Conservation (phyloP, 1,140 invertebrate species). For the Armadillidium nasatum region DNA sequence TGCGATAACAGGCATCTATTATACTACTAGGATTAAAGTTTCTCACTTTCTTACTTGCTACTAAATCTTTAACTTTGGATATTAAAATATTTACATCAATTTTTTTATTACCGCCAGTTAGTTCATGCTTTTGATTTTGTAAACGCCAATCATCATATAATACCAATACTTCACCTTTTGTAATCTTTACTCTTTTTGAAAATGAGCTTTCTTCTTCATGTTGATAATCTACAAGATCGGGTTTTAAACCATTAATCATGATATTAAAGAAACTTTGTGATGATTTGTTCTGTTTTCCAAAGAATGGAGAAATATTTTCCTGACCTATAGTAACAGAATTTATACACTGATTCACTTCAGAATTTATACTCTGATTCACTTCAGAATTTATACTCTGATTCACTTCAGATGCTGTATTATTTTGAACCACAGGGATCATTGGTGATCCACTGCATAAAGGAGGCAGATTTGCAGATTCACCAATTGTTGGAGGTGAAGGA, state of each 20-base stretch:
- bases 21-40: constrained; percentile 27
- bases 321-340: not conserved
- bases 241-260: not conserved
- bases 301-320: constrained; percentile 4
- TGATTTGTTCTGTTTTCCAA: not conserved
- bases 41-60: not conserved
- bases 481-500: too few relatives aligned
- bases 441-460: too few relatives aligned
- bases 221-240: too few relatives aligned
- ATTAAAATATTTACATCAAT: constrained; percentile 28
- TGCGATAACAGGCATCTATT: constrained; percentile 31
- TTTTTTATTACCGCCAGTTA: constrained; percentile 25
- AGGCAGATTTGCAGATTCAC: too few relatives aligned
- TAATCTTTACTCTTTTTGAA: constrained; percentile 7
- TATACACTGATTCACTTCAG: too few relatives aligned
- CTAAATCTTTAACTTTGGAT: constrained; percentile 18
- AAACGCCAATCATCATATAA: constrained; percentile 32
- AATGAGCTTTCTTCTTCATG: not conserved
- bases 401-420: too few relatives aligned
- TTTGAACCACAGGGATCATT: too few relatives aligned
- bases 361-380: too few relatives aligned
- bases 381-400: too few relatives aligned
- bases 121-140: constrained; percentile 25
- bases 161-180: constrained; percentile 28
- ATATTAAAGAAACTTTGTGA: not conserved